Percentiles rank a stretch among this genome's conserved stretches.
phyloP scores from a whole-genome alignment of 2,113 vertebrate genomes.

The Orientallactaga bullata region DNA sequence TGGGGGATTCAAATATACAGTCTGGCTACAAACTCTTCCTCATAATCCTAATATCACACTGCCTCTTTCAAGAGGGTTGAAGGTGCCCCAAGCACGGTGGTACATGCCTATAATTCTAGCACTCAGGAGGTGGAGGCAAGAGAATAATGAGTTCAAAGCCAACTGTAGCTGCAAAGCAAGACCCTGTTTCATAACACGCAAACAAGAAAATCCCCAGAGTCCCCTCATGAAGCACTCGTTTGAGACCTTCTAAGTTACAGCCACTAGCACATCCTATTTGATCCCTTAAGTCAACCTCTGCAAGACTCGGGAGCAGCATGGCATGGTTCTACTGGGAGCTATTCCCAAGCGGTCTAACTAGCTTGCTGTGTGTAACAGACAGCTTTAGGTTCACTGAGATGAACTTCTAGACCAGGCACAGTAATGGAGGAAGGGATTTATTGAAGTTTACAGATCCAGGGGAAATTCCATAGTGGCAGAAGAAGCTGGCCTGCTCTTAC shows the following conservation, averaged over 20 bases:
- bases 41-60: neutral
- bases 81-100: neutral
- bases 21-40: neutral
- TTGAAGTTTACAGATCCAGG: no score
- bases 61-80: neutral
- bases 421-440: no score
- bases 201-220: no score
- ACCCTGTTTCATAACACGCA: no score
- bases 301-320: neutral
- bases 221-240: fast-evolving
- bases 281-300: neutral
- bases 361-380: neutral
- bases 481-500: no score
- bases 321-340: neutral
- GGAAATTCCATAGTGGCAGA: no score
- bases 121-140: neutral
- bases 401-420: no score
- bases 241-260: neutral
- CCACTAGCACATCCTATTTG: neutral
- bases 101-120: neutral
- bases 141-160: neutral
- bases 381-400: no score
- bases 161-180: neutral
- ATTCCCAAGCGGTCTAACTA: neutral
- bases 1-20: neutral